phyloP scores from a whole-genome alignment of 1,140 invertebrate species.

The Drosophila sproati region DNA sequence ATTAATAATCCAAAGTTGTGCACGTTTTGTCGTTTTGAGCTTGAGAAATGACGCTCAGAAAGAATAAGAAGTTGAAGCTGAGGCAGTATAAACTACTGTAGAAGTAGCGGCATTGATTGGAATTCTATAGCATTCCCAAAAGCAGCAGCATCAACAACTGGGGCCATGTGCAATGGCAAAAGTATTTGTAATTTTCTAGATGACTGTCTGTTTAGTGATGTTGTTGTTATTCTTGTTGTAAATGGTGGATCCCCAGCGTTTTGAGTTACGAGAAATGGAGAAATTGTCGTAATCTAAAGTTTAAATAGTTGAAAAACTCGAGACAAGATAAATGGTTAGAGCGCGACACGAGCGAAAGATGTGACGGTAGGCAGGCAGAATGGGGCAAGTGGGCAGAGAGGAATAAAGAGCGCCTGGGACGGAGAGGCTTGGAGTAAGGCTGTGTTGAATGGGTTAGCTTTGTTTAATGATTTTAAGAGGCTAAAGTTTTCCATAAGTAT shows the following conservation, averaged over 20 bases:
- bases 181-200: slow-evolving; percentile 79
- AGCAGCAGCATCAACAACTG: slow-evolving; percentile 18
- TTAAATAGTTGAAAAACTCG: slow-evolving; percentile 70
- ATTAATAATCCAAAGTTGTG: slow-evolving; percentile 80
- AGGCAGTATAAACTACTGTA: slow-evolving; percentile 56
- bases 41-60: slow-evolving; percentile 68
- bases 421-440: neutral
- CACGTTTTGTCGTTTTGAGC: slow-evolving; percentile 75
- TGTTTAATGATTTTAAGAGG: slow-evolving; percentile 41
- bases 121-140: slow-evolving; percentile 45
- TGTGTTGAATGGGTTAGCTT: slow-evolving; percentile 17
- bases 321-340: slow-evolving; percentile 64
- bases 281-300: slow-evolving; percentile 79
- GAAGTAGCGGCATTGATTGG: slow-evolving; percentile 49
- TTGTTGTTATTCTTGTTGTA: slow-evolving; percentile 37
- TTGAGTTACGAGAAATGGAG: slow-evolving; percentile 63
- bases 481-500: slow-evolving; percentile 44
- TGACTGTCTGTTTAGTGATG: slow-evolving; percentile 56
- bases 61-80: slow-evolving; percentile 2
- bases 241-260: slow-evolving; percentile 53
- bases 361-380: neutral
- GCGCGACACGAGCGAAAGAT: slow-evolving; percentile 41
- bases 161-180: slow-evolving; percentile 59
- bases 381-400: neutral
- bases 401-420: neutral